Conservation (phyloP, 2,888 invertebrate genomes). For the Apotomis capreana region DNA sequence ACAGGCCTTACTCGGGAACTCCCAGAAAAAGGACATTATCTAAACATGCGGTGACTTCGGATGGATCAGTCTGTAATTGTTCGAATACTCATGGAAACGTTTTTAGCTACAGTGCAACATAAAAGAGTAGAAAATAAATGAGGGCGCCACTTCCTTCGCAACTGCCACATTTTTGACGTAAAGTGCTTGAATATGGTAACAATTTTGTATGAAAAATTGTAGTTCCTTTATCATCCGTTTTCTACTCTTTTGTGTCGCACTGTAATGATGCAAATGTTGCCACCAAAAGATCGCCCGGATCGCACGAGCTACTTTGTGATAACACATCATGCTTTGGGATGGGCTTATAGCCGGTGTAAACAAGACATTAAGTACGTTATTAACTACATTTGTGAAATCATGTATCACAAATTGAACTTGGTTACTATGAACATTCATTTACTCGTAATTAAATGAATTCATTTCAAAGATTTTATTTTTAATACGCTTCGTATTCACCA, state of each 20-base stretch:
- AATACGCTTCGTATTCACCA: slow-evolving; percentile 78
- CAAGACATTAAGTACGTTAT: slow-evolving; percentile 10
- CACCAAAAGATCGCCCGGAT: slow-evolving; percentile 43
- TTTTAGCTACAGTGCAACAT: too few relatives aligned
- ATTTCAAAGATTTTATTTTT: slow-evolving; percentile 65
- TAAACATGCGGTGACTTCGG: slow-evolving; percentile 48
- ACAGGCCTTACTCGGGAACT: slow-evolving; percentile 77
- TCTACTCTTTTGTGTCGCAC: too few relatives aligned
- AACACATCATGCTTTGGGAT: background rate
- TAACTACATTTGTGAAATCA: slow-evolving; percentile 22
- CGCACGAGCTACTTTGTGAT: slow-evolving; percentile 1
- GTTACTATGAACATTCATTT: slow-evolving; percentile 46
- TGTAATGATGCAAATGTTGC: background rate
- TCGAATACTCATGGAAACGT: slow-evolving; percentile 51
- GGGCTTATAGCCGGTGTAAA: background rate
- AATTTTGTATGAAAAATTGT: too few relatives aligned
- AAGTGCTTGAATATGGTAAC: too few relatives aligned
- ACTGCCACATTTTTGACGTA: too few relatives aligned
- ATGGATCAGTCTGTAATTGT: slow-evolving; percentile 16
- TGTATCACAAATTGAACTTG: slow-evolving; percentile 48
- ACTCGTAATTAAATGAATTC: slow-evolving; percentile 46
- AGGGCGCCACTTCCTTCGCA: too few relatives aligned
- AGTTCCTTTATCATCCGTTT: too few relatives aligned
- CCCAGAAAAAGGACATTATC: slow-evolving; percentile 75
- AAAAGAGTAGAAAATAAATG: too few relatives aligned